Evolutionary conservation across 2,113 vertebrate species (phyloP), one percentile per base, ranked within the genome.

Genomic region (Garra rufa): DNA sequence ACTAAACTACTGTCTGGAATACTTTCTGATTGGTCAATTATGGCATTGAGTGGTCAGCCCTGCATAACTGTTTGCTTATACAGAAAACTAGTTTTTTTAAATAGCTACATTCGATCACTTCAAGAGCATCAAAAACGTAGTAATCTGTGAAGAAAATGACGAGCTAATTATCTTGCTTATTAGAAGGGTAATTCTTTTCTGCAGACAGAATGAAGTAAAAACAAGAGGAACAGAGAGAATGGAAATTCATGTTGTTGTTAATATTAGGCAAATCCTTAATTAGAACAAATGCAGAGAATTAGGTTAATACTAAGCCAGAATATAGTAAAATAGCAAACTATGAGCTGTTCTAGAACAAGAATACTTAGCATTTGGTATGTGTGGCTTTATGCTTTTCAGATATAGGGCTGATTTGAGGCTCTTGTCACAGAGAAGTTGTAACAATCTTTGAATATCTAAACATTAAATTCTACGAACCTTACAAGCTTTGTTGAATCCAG

Each of bases 241-340:
- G 15, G 15, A 75, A 75, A 75, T 30, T 46, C 15, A 50, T 30
- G 15, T 75, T 75, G 46, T 73, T 73, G 69, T 73, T 71, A 26
- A 50, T 50, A 75, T 75, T 75, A 75, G 73, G 46, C 14, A 19
- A 50, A 75, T 3, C 46, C 15, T 21, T 75, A 75, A 75, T 75
- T 19, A 50, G 73, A 50, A 48, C 26, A 75, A 75, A 75, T 75
- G 46, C 46, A 28, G 3, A 75, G 26, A 75, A 50, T 50, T 44
- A 30, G 46, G 73, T 75, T 50, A 50, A 46, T 46, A 14, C 38
- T 17, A 30, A 50, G 46, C 44, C 15, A 17, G 2, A 9, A 50
- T 5, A 50, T 8, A 75, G 19, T 17, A 48, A 17, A 69, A 38
- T 5, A 21, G 65, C 17, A 67, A 38, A 34, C 10, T 1, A 0